These are phyloP conservation scores for Malurus alboscapulatus DNA, from an alignment of 2,113 vertebrate genomes.

Conservation along the genomic window DNA sequence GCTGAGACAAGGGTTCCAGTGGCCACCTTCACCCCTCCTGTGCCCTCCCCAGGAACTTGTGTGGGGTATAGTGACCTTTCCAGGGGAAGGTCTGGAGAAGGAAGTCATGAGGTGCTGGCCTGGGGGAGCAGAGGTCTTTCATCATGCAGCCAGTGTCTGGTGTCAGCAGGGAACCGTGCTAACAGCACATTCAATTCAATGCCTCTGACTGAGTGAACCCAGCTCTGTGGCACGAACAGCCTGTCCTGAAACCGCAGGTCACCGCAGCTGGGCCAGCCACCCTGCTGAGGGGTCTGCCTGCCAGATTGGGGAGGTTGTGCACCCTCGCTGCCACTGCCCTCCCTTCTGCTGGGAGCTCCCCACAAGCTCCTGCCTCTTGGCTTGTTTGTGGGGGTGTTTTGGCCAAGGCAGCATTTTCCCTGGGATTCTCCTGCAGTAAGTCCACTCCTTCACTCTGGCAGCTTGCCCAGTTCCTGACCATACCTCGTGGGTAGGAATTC, in stretches of 20 bases:
- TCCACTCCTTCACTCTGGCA: neutral
- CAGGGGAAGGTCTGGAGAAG: neutral
- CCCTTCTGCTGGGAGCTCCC: rapidly evolving
- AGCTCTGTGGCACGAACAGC: slow-evolving; percentile 13
- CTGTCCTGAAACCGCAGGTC: slow-evolving; percentile 34
- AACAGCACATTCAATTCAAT: slow-evolving; percentile 37
- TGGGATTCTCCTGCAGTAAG: neutral
- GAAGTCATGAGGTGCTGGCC: neutral
- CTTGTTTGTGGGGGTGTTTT: neutral
- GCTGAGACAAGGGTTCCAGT: neutral
- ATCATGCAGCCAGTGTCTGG: neutral
- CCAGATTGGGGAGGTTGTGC: neutral
- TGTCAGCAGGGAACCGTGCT: slow-evolving; percentile 6
- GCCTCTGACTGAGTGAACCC: slow-evolving; percentile 15
- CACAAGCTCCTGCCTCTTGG: rapidly evolving
- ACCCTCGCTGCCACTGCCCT: neutral
- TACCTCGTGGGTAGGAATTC: neutral
- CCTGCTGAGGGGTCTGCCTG: neutral
- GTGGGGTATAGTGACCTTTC: neutral
- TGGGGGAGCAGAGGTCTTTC: slow-evolving; percentile 18
- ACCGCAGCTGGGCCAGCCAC: rapidly evolving
- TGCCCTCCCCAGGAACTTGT: neutral
- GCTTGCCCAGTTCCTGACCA: neutral
- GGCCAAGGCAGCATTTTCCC: neutral
- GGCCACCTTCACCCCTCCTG: neutral